Conservation (phyloP, 1,140 invertebrate species). For the Vanessa tameamea region DNA sequence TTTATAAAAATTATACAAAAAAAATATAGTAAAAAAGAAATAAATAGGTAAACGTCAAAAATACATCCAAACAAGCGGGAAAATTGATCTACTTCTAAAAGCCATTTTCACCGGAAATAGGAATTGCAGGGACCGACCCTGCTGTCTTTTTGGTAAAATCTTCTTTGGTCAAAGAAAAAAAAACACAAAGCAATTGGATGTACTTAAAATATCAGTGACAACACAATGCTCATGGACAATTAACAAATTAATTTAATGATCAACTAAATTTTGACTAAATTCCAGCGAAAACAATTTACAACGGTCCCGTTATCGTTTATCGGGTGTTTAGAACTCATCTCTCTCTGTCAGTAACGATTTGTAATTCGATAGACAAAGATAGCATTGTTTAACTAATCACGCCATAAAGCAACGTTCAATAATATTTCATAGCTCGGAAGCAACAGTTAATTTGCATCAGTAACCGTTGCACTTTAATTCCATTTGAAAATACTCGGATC, state of each 20-base stretch:
- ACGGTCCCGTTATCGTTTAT: too few relatives aligned
- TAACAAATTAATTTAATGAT: background rate
- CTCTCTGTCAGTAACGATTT: too few relatives aligned
- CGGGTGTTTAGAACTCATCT: too few relatives aligned
- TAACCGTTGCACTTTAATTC: too few relatives aligned
- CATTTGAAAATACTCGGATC: too few relatives aligned
- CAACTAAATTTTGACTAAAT: background rate
- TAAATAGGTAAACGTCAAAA: constrained; percentile 75
- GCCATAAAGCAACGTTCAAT: too few relatives aligned
- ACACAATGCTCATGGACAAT: constrained; percentile 42
- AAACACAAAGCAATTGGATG: constrained; percentile 55
- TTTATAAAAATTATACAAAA: constrained; percentile 71
- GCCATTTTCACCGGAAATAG: constrained; percentile 59
- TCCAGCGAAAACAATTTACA: background rate
- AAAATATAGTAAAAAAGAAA: constrained; percentile 65
- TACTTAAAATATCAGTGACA: constrained; percentile 70
- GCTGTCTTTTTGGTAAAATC: constrained; percentile 62
- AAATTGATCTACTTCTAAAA: constrained; percentile 49
- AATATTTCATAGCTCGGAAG: too few relatives aligned
- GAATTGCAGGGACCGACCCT: constrained; percentile 48
- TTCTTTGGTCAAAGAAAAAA: constrained; percentile 63
- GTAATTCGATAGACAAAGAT: too few relatives aligned
- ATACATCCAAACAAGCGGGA: constrained; percentile 70
- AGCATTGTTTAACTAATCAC: too few relatives aligned
- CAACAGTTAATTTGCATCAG: too few relatives aligned